phyloP scores from a whole-genome alignment of 2,113 vertebrate species.

The Ammodytes marinus region DNA sequence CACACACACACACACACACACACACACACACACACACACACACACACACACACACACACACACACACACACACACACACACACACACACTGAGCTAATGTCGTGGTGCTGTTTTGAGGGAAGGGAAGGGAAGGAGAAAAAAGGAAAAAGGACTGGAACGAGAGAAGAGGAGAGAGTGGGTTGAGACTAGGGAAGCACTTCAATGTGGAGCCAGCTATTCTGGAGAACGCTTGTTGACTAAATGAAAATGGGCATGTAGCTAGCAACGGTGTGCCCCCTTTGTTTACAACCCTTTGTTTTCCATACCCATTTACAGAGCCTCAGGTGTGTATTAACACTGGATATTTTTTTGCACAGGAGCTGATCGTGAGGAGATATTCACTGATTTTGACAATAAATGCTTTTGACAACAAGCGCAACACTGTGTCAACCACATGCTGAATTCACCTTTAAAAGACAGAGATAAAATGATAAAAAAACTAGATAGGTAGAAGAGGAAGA shows the following conservation, averaged over 20 bases:
- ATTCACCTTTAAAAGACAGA: constrained; percentile 3
- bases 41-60: constrained; percentile 22
- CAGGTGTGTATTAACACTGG: no score
- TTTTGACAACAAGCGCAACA: no score
- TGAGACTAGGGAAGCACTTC: constrained; percentile 12
- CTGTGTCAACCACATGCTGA: no score
- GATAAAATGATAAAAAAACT: background rate
- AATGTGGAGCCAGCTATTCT: no score
- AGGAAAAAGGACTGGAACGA: background rate
- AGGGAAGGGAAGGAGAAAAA: background rate
- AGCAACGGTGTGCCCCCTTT: no score
- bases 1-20: background rate
- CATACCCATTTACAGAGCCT: no score
- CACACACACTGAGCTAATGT: constrained; percentile 16
- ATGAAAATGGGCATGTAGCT: no score
- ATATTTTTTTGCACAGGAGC: no score
- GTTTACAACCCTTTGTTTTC: no score
- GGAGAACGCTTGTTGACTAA: no score
- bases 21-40: background rate
- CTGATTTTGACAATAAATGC: no score
- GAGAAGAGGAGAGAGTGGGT: background rate
- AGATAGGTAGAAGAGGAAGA: background rate
- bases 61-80: constrained; percentile 9
- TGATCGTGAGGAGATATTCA: no score
- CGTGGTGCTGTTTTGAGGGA: background rate